Evolutionary conservation across 2,113 vertebrate species (phyloP).

Genomic region (Nicator chloris): DNA sequence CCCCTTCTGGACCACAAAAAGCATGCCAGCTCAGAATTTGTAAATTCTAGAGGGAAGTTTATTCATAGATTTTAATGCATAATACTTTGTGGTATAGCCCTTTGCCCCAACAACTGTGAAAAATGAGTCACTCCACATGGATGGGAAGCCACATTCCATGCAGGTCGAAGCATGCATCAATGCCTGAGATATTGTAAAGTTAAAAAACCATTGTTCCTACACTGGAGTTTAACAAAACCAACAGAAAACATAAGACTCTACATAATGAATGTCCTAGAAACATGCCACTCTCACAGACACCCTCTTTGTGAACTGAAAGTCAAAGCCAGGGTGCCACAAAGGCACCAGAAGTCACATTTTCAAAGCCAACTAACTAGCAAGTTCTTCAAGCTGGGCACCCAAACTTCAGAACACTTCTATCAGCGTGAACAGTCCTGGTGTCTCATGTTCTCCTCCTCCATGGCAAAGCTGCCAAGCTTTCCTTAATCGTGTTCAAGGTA

Average conservation of each 20-base stretch:
- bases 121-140: not conserved
- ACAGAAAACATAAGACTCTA: not conserved
- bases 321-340: not conserved
- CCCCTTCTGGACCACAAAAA: not conserved
- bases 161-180: not conserved
- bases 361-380: not conserved
- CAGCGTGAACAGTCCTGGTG: not conserved
- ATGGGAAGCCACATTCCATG: slow-evolving; percentile 13
- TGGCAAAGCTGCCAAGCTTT: not conserved
- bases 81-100: not conserved
- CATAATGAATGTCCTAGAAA: not conserved
- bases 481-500: not conserved
- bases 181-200: not conserved
- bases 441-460: not conserved
- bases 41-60: not conserved
- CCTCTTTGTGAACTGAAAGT: not conserved
- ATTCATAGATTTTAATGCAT: not conserved
- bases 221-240: not conserved
- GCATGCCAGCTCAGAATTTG: not conserved
- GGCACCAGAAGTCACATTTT: not conserved
- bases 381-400: not conserved
- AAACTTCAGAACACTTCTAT: not conserved
- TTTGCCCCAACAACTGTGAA: not conserved
- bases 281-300: not conserved
- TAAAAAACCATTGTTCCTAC: not conserved